A percentile compares a stretch with the other conserved stretches of the same genome.
Conservation (phyloP, 1,140 invertebrate genomes). For the Pseudobourletiella spinata region DNA sequence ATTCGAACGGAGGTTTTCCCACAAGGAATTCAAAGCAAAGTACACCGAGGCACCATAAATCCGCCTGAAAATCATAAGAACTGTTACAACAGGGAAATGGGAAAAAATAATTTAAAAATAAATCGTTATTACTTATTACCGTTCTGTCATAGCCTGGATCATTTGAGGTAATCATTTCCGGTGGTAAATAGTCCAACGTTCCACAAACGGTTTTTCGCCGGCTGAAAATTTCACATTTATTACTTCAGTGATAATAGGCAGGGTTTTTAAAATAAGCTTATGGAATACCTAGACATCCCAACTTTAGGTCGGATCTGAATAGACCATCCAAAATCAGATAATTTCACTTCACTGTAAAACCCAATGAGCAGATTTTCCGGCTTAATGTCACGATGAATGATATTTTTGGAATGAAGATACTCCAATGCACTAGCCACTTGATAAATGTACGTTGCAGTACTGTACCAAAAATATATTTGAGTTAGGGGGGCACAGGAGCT, state of each 20-base stretch:
- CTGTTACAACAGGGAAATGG: too few species aligned
- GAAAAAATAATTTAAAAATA: too few species aligned
- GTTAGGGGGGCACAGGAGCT: too few species aligned
- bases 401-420: slow-evolving; percentile 50
- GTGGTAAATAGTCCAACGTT: slow-evolving; percentile 84
- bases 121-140: too few species aligned
- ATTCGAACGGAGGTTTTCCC: slow-evolving; percentile 89
- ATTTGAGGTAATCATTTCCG: slow-evolving; percentile 68
- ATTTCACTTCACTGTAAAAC: slow-evolving; percentile 25
- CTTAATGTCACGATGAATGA: slow-evolving; percentile 46
- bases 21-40: slow-evolving; percentile 91
- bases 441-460: slow-evolving; percentile 37
- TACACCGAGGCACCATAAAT: slow-evolving; percentile 87
- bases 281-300: not conserved
- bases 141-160: slow-evolving; percentile 62
- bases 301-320: slow-evolving; percentile 41
- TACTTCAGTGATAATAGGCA: not conserved
- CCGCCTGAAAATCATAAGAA: too few species aligned
- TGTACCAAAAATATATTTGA: slow-evolving; percentile 24
- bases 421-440: slow-evolving; percentile 46
- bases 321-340: slow-evolving; percentile 31
- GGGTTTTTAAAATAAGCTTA: too few species aligned
- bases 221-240: too few species aligned
- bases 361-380: slow-evolving; percentile 29
- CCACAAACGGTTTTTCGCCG: slow-evolving; percentile 80